These are phyloP conservation scores for Tamias sibiricus DNA, from an alignment of 2,113 vertebrate species.

Conservation along the genomic window DNA sequence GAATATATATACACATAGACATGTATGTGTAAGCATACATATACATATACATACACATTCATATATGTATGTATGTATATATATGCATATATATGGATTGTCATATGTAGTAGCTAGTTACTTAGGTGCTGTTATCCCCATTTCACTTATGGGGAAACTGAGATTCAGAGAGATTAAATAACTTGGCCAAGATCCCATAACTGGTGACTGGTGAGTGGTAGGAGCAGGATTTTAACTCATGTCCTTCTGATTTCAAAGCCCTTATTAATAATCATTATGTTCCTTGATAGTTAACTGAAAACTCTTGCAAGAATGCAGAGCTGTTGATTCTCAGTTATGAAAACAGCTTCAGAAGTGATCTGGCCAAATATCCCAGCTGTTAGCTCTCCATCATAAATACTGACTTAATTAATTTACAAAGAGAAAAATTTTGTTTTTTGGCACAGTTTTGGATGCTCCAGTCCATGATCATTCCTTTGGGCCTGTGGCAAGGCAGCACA, in stretches of 20 bases:
- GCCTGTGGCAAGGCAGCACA: too few relatives aligned
- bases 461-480: too few relatives aligned
- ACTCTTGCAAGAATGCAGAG: not conserved
- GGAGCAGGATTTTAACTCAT: not conserved
- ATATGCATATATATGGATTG: not conserved
- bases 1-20: not conserved
- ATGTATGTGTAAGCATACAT: not conserved
- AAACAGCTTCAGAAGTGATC: not conserved
- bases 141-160: conserved; percentile 5
- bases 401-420: too few relatives aligned
- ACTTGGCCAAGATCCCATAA: not conserved
- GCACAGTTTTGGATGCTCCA: too few relatives aligned
- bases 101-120: not conserved
- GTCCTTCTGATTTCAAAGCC: not conserved
- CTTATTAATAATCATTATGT: not conserved
- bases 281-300: not conserved
- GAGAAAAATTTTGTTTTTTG: too few relatives aligned
- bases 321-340: not conserved
- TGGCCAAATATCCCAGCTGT: not conserved
- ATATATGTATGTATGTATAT: too few relatives aligned
- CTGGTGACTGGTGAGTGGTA: not conserved
- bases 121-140: not conserved
- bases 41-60: fast-evolving
- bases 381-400: not conserved
- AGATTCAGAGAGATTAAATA: not conserved